Evolutionary conservation across 2,888 invertebrate genomes (phyloP).

Genomic region (Athripsodes cinereus): DNA sequence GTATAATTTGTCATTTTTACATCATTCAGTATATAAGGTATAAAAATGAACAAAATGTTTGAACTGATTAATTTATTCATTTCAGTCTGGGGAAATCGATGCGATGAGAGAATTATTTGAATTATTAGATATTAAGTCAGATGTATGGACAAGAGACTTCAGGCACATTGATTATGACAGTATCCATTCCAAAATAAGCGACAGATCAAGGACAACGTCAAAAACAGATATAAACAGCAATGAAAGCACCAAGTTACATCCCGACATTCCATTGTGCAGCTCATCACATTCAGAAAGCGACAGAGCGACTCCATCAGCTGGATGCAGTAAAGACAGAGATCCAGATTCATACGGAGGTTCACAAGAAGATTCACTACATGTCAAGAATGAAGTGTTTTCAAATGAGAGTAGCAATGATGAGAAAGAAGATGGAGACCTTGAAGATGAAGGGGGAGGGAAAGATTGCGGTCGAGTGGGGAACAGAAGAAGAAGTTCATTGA

Average conservation of each 20-base stretch:
- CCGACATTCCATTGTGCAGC: conserved; percentile 42
- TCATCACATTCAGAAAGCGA: conserved; percentile 50
- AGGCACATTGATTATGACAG: conserved; percentile 48
- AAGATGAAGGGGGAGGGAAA: conserved; percentile 42
- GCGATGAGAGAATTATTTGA: conserved; percentile 79
- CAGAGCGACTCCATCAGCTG: conserved; percentile 43
- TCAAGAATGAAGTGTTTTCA: conserved; percentile 51
- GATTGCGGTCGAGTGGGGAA: conserved; percentile 49
- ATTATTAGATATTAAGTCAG: conserved; percentile 78
- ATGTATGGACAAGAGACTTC: conserved; percentile 59
- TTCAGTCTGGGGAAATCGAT: conserved; percentile 72
- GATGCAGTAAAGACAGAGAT: conserved; percentile 47
- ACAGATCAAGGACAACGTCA: conserved; percentile 44
- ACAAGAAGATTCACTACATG: conserved; percentile 43
- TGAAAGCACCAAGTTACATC: conserved; percentile 47
- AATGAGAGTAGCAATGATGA: conserved; percentile 47
- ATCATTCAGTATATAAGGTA: too few species aligned
- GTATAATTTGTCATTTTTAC: too few species aligned
- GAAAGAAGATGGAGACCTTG: conserved; percentile 46
- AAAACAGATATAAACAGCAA: conserved; percentile 51
- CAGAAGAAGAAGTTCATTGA: conserved; percentile 66
- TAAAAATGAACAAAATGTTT: too few species aligned
- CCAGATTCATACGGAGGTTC: conserved; percentile 30
- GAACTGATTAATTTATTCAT: conserved; percentile 27
- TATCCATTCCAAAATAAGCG: conserved; percentile 43